Percentiles rank a stretch among this genome's conserved stretches.
phyloP scores from a whole-genome alignment of 2,797 vertebrate species.

The Lates japonicus region DNA sequence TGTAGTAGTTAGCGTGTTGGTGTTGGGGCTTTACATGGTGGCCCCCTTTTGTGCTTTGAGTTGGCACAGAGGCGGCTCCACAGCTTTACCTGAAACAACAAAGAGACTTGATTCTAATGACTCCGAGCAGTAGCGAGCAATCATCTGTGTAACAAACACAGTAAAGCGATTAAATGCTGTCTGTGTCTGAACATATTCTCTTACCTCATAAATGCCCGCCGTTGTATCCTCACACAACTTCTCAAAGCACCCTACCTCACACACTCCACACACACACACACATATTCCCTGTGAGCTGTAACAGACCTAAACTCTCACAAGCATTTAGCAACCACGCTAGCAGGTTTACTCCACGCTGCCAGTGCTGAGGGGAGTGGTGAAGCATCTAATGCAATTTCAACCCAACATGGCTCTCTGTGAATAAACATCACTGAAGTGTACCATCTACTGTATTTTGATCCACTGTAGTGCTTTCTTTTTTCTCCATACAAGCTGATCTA shows the following conservation, averaged over 20 bases:
- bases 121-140: slow-evolving; percentile 63
- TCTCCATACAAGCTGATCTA: slow-evolving; percentile 55
- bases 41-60: slow-evolving; percentile 77
- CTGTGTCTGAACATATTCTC: slow-evolving; percentile 20
- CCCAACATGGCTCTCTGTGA: slow-evolving; percentile 81
- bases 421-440: slow-evolving; percentile 78
- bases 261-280: slow-evolving; percentile 44
- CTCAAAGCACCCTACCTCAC: slow-evolving; percentile 33
- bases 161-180: slow-evolving; percentile 32
- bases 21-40: slow-evolving; percentile 77
- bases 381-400: slow-evolving; percentile 87
- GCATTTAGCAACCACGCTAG: slow-evolving; percentile 83
- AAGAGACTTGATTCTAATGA: slow-evolving; percentile 73
- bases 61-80: slow-evolving; percentile 76
- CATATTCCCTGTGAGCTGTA: slow-evolving; percentile 73
- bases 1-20: slow-evolving; percentile 74
- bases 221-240: slow-evolving; percentile 47
- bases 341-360: slow-evolving; percentile 79
- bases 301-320: slow-evolving; percentile 81
- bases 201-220: slow-evolving; percentile 22
- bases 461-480: slow-evolving; percentile 63
- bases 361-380: slow-evolving; percentile 80
- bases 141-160: slow-evolving; percentile 41
- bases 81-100: slow-evolving; percentile 69
- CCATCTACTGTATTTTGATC: slow-evolving; percentile 75